Evolutionary conservation across 2,888 invertebrate species (phyloP).

Genomic region (Orthosia gracilis): DNA sequence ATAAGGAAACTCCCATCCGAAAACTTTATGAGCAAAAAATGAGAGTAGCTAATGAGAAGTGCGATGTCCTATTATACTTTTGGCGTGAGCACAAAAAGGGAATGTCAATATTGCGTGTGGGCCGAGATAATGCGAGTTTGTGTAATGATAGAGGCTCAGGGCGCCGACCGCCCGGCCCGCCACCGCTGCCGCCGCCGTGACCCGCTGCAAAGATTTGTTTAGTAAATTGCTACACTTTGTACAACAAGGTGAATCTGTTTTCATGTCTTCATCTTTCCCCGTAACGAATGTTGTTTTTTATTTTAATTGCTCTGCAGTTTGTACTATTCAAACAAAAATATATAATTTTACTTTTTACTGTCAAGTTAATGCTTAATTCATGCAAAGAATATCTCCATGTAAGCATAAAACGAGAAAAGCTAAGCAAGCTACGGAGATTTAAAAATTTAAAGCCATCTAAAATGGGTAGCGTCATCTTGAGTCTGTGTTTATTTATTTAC

Average conservation of each 20-base stretch:
- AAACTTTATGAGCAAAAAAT: slow-evolving; percentile 75
- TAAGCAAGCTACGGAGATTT: slow-evolving; percentile 36
- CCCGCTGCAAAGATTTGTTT: slow-evolving; percentile 68
- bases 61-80: slow-evolving; percentile 74
- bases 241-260: slow-evolving; percentile 56
- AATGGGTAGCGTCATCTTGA: slow-evolving; percentile 52
- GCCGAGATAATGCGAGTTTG: slow-evolving; percentile 71
- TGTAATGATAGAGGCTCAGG: slow-evolving; percentile 70
- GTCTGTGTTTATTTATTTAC: slow-evolving; percentile 57
- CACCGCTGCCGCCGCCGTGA: slow-evolving; percentile 43
- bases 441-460: slow-evolving; percentile 57
- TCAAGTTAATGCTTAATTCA: slow-evolving; percentile 4
- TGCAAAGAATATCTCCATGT: slow-evolving; percentile 5
- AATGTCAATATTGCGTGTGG: slow-evolving; percentile 82
- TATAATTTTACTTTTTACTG: not conserved
- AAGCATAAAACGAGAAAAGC: slow-evolving; percentile 39
- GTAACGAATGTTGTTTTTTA: slow-evolving; percentile 26
- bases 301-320: not conserved
- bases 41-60: slow-evolving; percentile 74
- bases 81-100: slow-evolving; percentile 72
- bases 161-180: slow-evolving; percentile 35
- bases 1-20: slow-evolving; percentile 68
- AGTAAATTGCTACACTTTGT: slow-evolving; percentile 67
- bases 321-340: not conserved
- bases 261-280: slow-evolving; percentile 61